Base-by-base conservation (phyloP, 2,888 invertebrate genomes). In the Hedya salicella region DNA sequence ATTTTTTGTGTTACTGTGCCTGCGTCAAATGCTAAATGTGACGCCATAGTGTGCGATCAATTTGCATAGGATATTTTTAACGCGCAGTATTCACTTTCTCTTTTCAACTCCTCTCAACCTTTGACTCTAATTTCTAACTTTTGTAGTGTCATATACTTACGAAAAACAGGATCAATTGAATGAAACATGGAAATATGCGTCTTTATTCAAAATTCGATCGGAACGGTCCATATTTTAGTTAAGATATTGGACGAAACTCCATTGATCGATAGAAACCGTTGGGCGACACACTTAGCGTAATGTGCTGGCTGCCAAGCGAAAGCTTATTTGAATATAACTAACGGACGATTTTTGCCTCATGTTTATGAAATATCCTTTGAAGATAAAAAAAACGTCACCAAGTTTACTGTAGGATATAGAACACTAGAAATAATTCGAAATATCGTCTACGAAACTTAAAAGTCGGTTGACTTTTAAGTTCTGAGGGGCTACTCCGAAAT, bases 321-420 rank as follows among this genome's bases (percentile, higher is more conserved):
- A 66, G 66, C 66, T 54, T 53, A 66, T 66, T 66, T 66, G 66
- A 66, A 66, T 66, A 66, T 54, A 25, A 52, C 52, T 46, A 60
- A 53, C 53, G 60, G 60, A 46, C 54, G 48, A 49, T 66, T 42
- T 42, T 61, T 32, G 56, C 48, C 11, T 42, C 52, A 30, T 46
- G 36, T 39, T 11, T 57, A 17, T 59, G 21, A 42, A 32, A 46
- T 52, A 44, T 59, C 65, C 59, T 59, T 50, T 59, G 57, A 14
- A 13, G 17, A 44, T 40, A 13, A 21, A 4, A 32, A 39, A 50
- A 65, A 14, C 44, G 9, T 52, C 3, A 50, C 14, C n/a, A 30
- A 14, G 50, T 6, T 30, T 11, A 9, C 19, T 39, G 21, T 21
- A 13, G 6, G 36, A 19, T 17, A 32, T 17, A 46, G 6, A 13